phyloP scores from a whole-genome alignment of 2,888 invertebrate species.

The Cyclophora albipunctata region DNA sequence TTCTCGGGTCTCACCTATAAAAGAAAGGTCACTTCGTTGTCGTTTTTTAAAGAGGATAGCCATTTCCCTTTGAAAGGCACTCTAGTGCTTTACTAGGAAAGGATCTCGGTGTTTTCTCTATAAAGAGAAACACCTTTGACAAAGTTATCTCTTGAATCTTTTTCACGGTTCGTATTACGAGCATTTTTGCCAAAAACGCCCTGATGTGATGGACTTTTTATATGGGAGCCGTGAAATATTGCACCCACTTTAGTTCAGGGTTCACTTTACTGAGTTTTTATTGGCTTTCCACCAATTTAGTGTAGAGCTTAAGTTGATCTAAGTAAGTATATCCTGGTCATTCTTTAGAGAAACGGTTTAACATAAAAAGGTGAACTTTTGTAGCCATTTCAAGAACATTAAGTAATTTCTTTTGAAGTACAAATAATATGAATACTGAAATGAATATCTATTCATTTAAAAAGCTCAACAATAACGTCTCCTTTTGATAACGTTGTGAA shows the following conservation, averaged over 20 bases:
- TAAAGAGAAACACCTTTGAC: constrained; percentile 45
- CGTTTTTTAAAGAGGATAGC: constrained; percentile 30
- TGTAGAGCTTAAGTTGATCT: constrained; percentile 10
- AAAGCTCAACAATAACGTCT: too few relatives aligned
- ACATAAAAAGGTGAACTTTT: too few relatives aligned
- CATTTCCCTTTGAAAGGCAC: constrained; percentile 38
- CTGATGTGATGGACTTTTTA: constrained; percentile 15
- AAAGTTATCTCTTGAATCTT: constrained; percentile 46
- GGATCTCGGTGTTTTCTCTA: constrained; percentile 34
- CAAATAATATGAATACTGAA: too few relatives aligned
- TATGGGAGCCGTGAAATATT: constrained; percentile 21
- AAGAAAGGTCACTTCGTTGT: constrained; percentile 25
- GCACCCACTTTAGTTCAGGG: constrained; percentile 20
- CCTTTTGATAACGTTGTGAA: too few relatives aligned
- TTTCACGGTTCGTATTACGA: constrained; percentile 33
- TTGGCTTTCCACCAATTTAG: constrained; percentile 10
- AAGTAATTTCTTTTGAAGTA: too few relatives aligned
- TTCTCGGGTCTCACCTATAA: constrained; percentile 8
- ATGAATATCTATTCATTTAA: too few relatives aligned
- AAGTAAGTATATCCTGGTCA: too few relatives aligned
- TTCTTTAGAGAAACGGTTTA: not conserved
- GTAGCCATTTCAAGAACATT: too few relatives aligned
- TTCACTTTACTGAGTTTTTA: constrained; percentile 13
- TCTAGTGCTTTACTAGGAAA: constrained; percentile 29
- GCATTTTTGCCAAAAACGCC: constrained; percentile 11